Base-by-base conservation (phyloP, 2,113 vertebrate genomes). In the Agelaius tricolor region DNA sequence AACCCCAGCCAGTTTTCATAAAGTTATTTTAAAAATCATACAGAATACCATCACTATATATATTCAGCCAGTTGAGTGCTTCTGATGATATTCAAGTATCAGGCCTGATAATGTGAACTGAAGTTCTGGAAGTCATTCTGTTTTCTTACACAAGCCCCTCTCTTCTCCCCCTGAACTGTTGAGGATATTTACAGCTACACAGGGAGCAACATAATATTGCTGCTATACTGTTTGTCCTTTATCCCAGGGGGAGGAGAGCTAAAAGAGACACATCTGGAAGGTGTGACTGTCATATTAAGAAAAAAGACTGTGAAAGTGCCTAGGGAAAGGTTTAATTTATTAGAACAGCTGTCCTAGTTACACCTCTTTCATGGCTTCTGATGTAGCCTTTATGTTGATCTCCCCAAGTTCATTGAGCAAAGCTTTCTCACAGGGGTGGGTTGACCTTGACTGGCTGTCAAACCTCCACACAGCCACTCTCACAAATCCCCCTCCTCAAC, bases 281-380 rank as follows among this genome's bases (percentile, higher is more conserved):
- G 71, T 91, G n/a, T 91, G 81, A 89, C 58, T 76, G 81, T 67
- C 51, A 58, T 52, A 89, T 69, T 93, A 72, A 59, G 63, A 46
- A 88, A 41, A 37, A 57, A 73, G 20, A 51, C 6, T 27, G 39
- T 71, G 59, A 71, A 94, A 76, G 46, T 16, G 35, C 52, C 84
- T 62, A 21, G 65, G 66, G 82, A 79, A 91, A 90, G 39, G 24
- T 72, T 81, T 71, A 67, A 85, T 85, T 89, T 90, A 62, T 91
- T 84, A 67, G 19, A 96, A 91, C 87, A 94, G 55, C 85, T 93
- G 51, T 90, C 44, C 41, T 62, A 66, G 23, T 89, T 73, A 84
- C 1, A 5, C 54, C 55, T 83, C 43, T 78, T 66, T 94, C 88
- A 66, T 46, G 17, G 72, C 51, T 85, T 41, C 51, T 85, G 28